These are phyloP conservation scores for Meles meles DNA, from an alignment of 2,113 vertebrate species.

Conservation along the genomic window DNA sequence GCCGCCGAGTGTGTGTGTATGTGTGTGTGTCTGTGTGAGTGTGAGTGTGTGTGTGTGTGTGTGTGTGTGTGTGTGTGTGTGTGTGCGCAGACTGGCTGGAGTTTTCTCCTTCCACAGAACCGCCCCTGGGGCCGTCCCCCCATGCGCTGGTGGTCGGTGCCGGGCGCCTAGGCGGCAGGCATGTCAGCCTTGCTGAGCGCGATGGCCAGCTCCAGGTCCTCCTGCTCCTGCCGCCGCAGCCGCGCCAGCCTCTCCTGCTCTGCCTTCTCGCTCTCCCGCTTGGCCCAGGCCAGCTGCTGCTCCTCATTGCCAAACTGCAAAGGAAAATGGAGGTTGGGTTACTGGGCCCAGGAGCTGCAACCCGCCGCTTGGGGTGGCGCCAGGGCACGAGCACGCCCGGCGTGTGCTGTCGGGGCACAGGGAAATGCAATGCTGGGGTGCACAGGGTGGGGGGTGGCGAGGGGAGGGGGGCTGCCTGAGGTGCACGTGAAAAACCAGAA, in stretches of 20 bases:
- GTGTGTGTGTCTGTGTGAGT: background rate
- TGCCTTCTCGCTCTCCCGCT: slow-evolving; percentile 95
- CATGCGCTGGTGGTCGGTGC: fast-evolving
- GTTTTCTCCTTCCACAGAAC: fast-evolving
- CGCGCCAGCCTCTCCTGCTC: slow-evolving; percentile 95
- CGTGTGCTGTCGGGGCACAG: background rate
- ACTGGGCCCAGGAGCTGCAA: background rate
- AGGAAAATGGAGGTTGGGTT: slow-evolving; percentile 51
- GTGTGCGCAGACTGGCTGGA: background rate
- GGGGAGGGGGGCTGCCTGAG: background rate
- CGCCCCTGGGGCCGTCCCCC: background rate
- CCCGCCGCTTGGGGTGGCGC: fast-evolving
- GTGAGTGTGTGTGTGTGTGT: background rate
- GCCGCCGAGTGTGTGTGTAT: background rate
- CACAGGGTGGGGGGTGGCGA: fast-evolving
- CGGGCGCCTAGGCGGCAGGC: slow-evolving; percentile 87
- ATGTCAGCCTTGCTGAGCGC: slow-evolving; percentile 99
- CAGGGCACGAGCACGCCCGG: background rate
- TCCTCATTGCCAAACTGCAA: slow-evolving; percentile 97
- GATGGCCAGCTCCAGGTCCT: slow-evolving; percentile 97
- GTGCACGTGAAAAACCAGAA: background rate
- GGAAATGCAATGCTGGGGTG: background rate
- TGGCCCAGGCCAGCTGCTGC: slow-evolving; percentile 98
- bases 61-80: background rate
- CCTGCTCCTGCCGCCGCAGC: slow-evolving; percentile 95